Percentiles rank a stretch among this genome's conserved stretches.
Conservation (phyloP, 2,797 vertebrate species). For the Catamblyrhynchus diadema region DNA sequence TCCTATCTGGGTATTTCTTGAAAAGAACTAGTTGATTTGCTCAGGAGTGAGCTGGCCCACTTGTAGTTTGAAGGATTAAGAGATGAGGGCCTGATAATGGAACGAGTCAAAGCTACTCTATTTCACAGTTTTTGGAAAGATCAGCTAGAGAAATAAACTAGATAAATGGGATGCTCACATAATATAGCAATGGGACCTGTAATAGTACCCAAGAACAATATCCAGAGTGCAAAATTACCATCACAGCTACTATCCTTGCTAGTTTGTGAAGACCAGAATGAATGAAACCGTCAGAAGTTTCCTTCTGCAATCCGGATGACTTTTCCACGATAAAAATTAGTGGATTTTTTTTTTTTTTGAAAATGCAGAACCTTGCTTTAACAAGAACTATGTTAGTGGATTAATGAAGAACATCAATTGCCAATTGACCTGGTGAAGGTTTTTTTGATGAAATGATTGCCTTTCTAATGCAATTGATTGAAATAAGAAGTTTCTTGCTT, state of each 20-base stretch:
- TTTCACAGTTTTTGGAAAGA: neutral
- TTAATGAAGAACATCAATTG: neutral
- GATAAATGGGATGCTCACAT: neutral
- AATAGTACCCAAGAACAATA: neutral
- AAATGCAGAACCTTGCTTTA: neutral
- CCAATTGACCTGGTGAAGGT: neutral
- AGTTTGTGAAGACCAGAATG: neutral
- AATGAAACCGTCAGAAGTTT: neutral
- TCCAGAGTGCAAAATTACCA: neutral
- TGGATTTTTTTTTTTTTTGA: neutral
- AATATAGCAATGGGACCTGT: neutral
- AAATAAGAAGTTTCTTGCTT: neutral
- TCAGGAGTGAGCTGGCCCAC: neutral
- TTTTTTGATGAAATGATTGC: neutral
- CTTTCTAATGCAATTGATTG: neutral
- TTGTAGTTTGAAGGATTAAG: neutral
- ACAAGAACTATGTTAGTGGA: neutral
- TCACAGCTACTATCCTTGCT: neutral
- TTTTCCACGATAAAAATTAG: neutral
- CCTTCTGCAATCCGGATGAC: neutral
- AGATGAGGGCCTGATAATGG: neutral
- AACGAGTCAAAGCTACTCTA: neutral
- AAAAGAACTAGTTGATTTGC: neutral
- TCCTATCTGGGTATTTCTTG: neutral
- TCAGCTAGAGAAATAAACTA: neutral